Evolutionary conservation across 2,888 invertebrate species (phyloP), one percentile per base, ranked within the genome.

Genomic region (Sarcophaga rosellei): DNA sequence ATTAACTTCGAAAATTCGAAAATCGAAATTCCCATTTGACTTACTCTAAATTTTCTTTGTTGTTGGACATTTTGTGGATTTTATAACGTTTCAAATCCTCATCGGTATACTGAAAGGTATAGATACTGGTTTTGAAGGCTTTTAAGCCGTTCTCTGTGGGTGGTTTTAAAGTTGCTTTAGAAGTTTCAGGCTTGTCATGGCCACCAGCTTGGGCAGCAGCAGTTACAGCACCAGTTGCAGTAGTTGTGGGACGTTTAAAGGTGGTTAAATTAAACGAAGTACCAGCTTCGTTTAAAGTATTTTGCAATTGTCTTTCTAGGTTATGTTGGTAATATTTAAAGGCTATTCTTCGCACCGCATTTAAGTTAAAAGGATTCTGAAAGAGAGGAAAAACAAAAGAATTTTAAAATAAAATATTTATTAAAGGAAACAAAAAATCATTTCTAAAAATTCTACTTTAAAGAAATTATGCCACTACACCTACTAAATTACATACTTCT

Each of bases 41-140:
- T 90, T 84, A 92, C 92, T 92, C 92, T 88, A 88, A 88, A 75
- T 81, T 90, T 81, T 86, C 90, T 66, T 78, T 88, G 82, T 90
- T 89, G 65, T 88, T 90, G 65, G 90, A 85, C 92, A 93, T 91
- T 78, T 83, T 90, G 63, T 78, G 86, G 45, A 88, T 84, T 77
- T 88, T 85, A 74, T 84, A 87, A n/a, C 82, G 85, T 81, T 89
- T 88, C 76, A 87, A 86, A 88, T 88, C 88, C 87, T 88, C 90
- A 91, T 91, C 88, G 85, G 90, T 89, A 72, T 88, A 90, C 35
- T 85, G 89, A 68, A 79, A 73, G 45, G 59, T 84, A 15, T 78
- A 70, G 53, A 83, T 66, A 63, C n/a, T 70, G n/a, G 69, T n/a
- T 57, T 61, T 61, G 3, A 66, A 61, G 53, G 59, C 66, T 69